phyloP scores from a whole-genome alignment of 2,888 invertebrate species.

The Balanococcus diminutus region DNA sequence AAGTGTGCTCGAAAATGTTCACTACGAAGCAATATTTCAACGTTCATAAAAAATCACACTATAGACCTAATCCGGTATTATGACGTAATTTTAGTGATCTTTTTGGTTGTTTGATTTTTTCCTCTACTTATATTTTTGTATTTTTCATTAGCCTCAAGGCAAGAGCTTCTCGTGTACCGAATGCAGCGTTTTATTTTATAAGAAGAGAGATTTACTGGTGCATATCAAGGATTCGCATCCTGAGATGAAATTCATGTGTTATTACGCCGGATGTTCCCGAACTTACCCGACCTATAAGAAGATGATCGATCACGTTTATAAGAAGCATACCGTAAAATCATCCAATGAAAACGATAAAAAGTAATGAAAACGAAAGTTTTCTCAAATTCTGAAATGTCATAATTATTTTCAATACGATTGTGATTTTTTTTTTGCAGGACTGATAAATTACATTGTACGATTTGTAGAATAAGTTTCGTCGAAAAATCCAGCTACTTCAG shows the following conservation, averaged over 20 bases:
- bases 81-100: neutral
- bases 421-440: slow-evolving; percentile 35
- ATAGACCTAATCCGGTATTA: slow-evolving; percentile 46
- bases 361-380: neutral
- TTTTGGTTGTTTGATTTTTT: neutral
- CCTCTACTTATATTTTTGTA: too few species aligned
- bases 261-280: slow-evolving; percentile 34
- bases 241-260: slow-evolving; percentile 44
- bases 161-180: slow-evolving; percentile 44
- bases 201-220: slow-evolving; percentile 11
- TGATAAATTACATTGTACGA: slow-evolving; percentile 61
- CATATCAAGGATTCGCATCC: slow-evolving; percentile 37
- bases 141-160: neutral
- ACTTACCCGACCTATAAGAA: slow-evolving; percentile 27
- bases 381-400: too few species aligned
- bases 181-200: slow-evolving; percentile 39
- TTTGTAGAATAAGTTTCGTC: slow-evolving; percentile 62
- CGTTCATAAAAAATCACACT: slow-evolving; percentile 57
- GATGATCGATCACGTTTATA: slow-evolving; percentile 41
- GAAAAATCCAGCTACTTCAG: slow-evolving; percentile 62
- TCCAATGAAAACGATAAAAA: slow-evolving; percentile 21
- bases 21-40: slow-evolving; percentile 57
- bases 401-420: neutral
- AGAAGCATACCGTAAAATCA: slow-evolving; percentile 20
- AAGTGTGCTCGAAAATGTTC: slow-evolving; percentile 58